Percentiles rank a stretch among this genome's conserved stretches.
Conservation (phyloP, 2,797 vertebrate genomes). For the Oryzias dopingdopingensis region DNA sequence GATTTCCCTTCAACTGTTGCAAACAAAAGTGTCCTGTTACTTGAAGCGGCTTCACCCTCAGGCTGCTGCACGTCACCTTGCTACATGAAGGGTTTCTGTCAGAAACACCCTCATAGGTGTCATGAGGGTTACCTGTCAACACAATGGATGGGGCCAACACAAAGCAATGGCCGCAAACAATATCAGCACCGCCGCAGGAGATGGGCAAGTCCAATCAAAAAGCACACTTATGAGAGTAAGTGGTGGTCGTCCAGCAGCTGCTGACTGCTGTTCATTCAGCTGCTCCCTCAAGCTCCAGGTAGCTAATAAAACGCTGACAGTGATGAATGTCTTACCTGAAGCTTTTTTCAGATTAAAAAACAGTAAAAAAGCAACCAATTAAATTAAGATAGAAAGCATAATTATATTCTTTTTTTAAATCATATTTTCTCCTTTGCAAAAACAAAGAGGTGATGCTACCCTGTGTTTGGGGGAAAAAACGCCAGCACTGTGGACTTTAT, state of each 20-base stretch:
- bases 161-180: conserved; percentile 63
- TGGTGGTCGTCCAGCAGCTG: conserved; percentile 56
- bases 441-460: no score
- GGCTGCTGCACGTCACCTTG: background rate
- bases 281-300: conserved; percentile 11
- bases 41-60: no score
- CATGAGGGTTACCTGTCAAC: conserved; percentile 61
- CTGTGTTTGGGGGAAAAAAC: no score
- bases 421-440: no score
- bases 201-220: conserved; percentile 59
- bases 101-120: conserved; percentile 53
- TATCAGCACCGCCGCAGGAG: conserved; percentile 61
- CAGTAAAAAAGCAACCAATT: no score
- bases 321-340: conserved; percentile 38
- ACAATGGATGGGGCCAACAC: conserved; percentile 54
- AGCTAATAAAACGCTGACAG: conserved; percentile 35
- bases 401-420: no score
- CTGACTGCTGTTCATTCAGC: conserved; percentile 35
- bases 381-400: no score
- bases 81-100: conserved; percentile 13
- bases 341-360: conserved; percentile 10
- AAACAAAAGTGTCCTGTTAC: no score
- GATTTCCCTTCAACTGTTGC: no score
- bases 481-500: no score
- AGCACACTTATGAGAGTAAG: conserved; percentile 39